Percentiles rank a stretch among this genome's conserved stretches.
These are phyloP conservation scores for Heliangelus exortis DNA, from an alignment of 2,797 vertebrate species.

Conservation along the genomic window DNA sequence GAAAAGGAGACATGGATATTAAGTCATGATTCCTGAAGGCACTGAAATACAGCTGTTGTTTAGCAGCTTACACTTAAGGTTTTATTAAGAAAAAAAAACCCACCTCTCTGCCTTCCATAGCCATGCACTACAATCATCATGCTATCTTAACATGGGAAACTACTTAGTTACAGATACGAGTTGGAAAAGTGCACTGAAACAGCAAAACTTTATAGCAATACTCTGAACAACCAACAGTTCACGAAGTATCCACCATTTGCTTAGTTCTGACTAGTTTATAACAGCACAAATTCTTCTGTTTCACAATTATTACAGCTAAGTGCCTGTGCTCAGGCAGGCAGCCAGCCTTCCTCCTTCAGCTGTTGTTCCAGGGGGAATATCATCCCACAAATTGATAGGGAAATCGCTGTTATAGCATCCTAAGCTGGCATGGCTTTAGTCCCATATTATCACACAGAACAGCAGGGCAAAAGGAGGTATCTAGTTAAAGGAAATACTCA, in stretches of 20 bases:
- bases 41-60: not conserved
- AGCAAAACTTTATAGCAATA: not conserved
- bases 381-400: conserved; percentile 28
- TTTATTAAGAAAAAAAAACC: not conserved
- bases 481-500: not conserved
- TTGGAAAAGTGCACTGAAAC: not conserved
- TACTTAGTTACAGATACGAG: not conserved
- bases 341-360: not conserved
- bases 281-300: not conserved
- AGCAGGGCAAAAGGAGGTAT: not conserved
- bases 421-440: not conserved
- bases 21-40: not conserved
- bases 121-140: not conserved
- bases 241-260: not conserved
- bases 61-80: not conserved
- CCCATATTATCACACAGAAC: not conserved
- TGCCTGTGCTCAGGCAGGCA: conserved; percentile 37
- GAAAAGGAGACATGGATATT: not conserved
- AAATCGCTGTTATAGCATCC: not conserved
- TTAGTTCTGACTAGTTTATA: not conserved
- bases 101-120: not conserved
- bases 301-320: conserved; percentile 14
- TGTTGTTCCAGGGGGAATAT: conserved; percentile 11
- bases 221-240: not conserved
- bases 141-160: not conserved